A percentile compares a stretch with the other conserved stretches of the same genome.
These are phyloP conservation scores for Thaumetopoea pityocampa DNA, from an alignment of 1,140 invertebrate genomes.

Conservation along the genomic window DNA sequence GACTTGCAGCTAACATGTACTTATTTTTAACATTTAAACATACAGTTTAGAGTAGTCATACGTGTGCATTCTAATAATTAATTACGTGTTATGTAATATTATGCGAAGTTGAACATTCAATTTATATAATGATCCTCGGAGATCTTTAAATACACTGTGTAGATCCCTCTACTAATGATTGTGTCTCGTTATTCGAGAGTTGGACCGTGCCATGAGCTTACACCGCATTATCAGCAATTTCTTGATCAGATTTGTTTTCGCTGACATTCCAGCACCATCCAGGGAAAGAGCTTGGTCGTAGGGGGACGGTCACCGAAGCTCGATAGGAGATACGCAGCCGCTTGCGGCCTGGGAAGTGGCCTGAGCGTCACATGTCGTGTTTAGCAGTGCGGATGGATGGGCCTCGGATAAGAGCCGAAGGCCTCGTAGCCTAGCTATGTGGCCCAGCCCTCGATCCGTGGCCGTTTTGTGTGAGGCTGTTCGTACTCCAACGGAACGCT, in stretches of 20 bases:
- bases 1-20: slow-evolving; percentile 53
- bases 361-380: slow-evolving; percentile 18
- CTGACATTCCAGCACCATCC: slow-evolving; percentile 13
- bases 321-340: slow-evolving; percentile 29
- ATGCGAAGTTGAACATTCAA: slow-evolving; percentile 47
- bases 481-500: slow-evolving; percentile 84
- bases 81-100: slow-evolving; percentile 62
- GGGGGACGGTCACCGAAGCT: slow-evolving; percentile 42
- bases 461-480: slow-evolving; percentile 86
- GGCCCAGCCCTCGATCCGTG: slow-evolving; percentile 90
- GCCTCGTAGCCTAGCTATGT: slow-evolving; percentile 82
- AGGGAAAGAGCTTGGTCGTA: slow-evolving; percentile 5
- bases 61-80: slow-evolving; percentile 54
- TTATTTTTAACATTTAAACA: slow-evolving; percentile 57
- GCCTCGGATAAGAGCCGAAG: slow-evolving; percentile 69
- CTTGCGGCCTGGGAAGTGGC: slow-evolving; percentile 12
- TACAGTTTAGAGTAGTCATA: slow-evolving; percentile 54
- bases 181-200: slow-evolving; percentile 5
- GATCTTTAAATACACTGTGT: slow-evolving; percentile 13
- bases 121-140: slow-evolving; percentile 21
- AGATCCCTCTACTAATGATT: too few relatives aligned
- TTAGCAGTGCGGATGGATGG: slow-evolving; percentile 63
- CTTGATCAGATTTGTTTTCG: slow-evolving; percentile 31
- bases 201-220: slow-evolving; percentile 39
- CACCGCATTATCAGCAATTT: too few relatives aligned